Base-by-base conservation (phyloP, 2,888 invertebrate species). In the Amphipyra berbera region DNA sequence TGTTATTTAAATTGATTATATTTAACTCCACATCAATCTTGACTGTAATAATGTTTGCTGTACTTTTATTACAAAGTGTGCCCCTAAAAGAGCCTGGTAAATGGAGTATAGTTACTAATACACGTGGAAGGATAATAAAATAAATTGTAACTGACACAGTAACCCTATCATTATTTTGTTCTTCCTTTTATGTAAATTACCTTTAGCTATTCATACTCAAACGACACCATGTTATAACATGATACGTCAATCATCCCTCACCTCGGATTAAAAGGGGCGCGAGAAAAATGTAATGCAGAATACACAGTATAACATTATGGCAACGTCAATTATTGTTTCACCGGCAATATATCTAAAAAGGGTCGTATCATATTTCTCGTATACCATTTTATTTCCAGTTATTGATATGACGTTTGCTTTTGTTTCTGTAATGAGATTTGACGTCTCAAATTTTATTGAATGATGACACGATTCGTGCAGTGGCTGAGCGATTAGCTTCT, bases 301-400 rank as follows among this genome's bases (percentile, higher is more conserved):
- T 44, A 30, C 60, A 45, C 47, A 50, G 42, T 27, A 14, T 52
- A 61, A 50, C 45, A 35, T 46, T 42, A 68, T n/a, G 73, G 74
- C 69, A 59, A 0, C 42, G 56, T 40, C 74, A 71, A 69, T 69
- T 68, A 69, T 73, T 69, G 68, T 73, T 56, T n/a, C 50, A 15
- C 61, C 21, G 47, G 37, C 73, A 73, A 61, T 69, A 67, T 10
- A 56, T 52, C 55, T 68, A 61, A 68, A n/a, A 73, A 73, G 68
- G 55, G 68, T 68, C 60, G 68, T 61, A 68, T 69, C 55, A 73
- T 69, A 61, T 69, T 69, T 56, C 73, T 61, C 55, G 52, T 33
- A 40, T 30, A 55, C 44, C 14, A 56, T 61, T 69, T 73, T 55
- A 15, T 68, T 55, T 69, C 13, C 47, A 37, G 6, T 48, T 67